Evolutionary conservation across 2,797 vertebrate species (phyloP).

Genomic region (Rhodeus uyekii): DNA sequence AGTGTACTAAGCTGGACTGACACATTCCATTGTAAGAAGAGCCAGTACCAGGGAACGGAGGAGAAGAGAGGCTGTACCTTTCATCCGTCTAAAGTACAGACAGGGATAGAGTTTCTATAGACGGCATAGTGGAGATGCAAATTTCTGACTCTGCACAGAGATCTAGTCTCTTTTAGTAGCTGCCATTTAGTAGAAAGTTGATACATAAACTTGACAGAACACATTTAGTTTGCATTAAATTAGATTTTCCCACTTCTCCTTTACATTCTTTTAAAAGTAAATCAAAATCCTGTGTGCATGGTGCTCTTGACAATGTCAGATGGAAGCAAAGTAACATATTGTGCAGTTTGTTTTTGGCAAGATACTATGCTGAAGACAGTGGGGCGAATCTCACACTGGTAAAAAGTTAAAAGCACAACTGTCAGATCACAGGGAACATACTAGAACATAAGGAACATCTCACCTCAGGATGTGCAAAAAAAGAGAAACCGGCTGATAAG

Average conservation of each 20-base stretch:
- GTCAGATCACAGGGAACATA: constrained; percentile 38
- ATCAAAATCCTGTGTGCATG: background rate
- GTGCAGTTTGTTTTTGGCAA: constrained; percentile 36
- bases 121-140: constrained; percentile 65
- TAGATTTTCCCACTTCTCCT: constrained; percentile 64
- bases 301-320: constrained; percentile 26
- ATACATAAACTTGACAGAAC: constrained; percentile 59
- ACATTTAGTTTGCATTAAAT: constrained; percentile 64
- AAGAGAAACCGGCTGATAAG: constrained; percentile 31
- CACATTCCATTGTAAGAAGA: constrained; percentile 47
- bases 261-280: constrained; percentile 19
- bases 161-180: constrained; percentile 40
- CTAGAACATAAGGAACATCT: constrained; percentile 28
- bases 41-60: constrained; percentile 30
- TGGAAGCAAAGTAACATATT: constrained; percentile 54
- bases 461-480: constrained; percentile 47
- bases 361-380: constrained; percentile 33
- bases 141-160: constrained; percentile 48
- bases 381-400: constrained; percentile 45
- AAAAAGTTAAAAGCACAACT: constrained; percentile 28
- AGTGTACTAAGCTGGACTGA: constrained; percentile 43
- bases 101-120: constrained; percentile 61
- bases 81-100: constrained; percentile 56
- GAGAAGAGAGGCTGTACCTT: constrained; percentile 46
- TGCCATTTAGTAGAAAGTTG: constrained; percentile 49